Base-by-base conservation (phyloP, 2,113 vertebrate species). In the Dasyornis broadbenti region DNA sequence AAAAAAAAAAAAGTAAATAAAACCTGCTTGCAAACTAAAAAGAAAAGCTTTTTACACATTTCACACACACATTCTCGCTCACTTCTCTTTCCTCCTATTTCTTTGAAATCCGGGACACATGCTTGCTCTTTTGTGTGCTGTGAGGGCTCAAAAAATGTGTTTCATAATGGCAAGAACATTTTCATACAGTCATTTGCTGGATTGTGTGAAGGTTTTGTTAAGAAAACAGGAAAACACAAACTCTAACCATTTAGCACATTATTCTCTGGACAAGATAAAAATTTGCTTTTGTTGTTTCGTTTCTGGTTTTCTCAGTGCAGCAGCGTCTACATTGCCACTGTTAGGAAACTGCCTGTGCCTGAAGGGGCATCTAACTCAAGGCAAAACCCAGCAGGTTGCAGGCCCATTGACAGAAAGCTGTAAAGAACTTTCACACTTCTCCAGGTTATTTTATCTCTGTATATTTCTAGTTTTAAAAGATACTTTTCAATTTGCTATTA, bases 401-500 rank as follows among this genome's bases (percentile, higher is more conserved):
- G 47, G 23, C 23, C 3, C 35, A 15, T 60, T 90, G 61, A 52
- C 27, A 89, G 59, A 90, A 81, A 81, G 9, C 35, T 70, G 17
- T 50, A 59, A 86, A 81, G 52, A 89, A 60, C 37, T 71, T 79
- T 11, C 15, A 54, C 28, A 39, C 49, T 95, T 96, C 44, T 71
- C 71, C 68, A 86, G 65, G 83, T 95, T 91, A 75, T 82, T 94
- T 91, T 96, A 78, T 96, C 85, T 95, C 72, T 72, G 21, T 76
- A 30, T 82, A 71, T 95, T 94, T 76, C 47, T 72, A 83, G 57
- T 93, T 86, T 86, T 59, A 69, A 79, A 97, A 89, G 50, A 30
- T 95, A 89, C 50, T 95, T 96, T 96, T 96, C 94, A 91, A 65
- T 72, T 95, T 96, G 33, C 90, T 90, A 54, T 95, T 95, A 71